phyloP scores from a whole-genome alignment of 2,888 invertebrate genomes.

The Vanessa cardui region DNA sequence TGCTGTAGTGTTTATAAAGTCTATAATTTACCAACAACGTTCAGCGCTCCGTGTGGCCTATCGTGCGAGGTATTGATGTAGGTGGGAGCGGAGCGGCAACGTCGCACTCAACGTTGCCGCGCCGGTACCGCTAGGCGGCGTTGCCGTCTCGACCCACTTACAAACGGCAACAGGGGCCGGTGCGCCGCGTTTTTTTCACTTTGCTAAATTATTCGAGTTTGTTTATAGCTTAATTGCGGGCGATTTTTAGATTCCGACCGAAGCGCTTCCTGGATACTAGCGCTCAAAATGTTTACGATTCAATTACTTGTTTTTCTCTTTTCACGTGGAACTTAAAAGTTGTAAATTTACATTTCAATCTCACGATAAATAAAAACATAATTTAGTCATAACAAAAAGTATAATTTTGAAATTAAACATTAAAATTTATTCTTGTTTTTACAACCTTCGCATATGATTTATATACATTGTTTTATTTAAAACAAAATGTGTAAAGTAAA shows the following conservation, averaged over 20 bases:
- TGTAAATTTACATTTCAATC: not conserved
- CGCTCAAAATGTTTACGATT: slow-evolving; percentile 19
- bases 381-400: not conserved
- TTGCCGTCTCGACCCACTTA: slow-evolving; percentile 62
- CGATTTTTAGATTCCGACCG: slow-evolving; percentile 42
- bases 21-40: slow-evolving; percentile 19
- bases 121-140: slow-evolving; percentile 65
- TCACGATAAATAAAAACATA: not conserved
- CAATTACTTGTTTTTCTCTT: not conserved
- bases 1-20: slow-evolving; percentile 11
- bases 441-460: too few relatives aligned
- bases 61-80: slow-evolving; percentile 42
- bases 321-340: slow-evolving; percentile 4
- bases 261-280: slow-evolving; percentile 14
- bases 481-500: too few relatives aligned
- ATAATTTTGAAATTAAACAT: too few relatives aligned
- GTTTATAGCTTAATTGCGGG: slow-evolving; percentile 47
- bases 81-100: slow-evolving; percentile 43
- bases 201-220: slow-evolving; percentile 59
- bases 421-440: too few relatives aligned
- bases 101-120: slow-evolving; percentile 58
- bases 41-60: slow-evolving; percentile 18
- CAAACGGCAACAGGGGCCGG: slow-evolving; percentile 40
- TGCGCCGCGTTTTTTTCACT: slow-evolving; percentile 57
- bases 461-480: too few relatives aligned